Evolutionary conservation across 2,888 invertebrate genomes (phyloP).

Genomic region (Chorisops tibialis): DNA sequence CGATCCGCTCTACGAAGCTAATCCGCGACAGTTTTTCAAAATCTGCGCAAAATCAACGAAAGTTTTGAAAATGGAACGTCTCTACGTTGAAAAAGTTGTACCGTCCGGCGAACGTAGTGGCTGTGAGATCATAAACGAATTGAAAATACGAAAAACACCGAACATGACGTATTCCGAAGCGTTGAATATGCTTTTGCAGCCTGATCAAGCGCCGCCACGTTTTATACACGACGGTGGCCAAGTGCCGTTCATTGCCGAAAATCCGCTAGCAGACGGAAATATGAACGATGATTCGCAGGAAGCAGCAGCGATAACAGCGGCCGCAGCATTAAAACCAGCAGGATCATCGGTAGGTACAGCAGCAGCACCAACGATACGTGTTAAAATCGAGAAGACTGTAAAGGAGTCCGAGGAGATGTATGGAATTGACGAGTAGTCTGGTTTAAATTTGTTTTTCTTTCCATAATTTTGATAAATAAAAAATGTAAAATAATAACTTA

Average conservation of each 20-base stretch:
- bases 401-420: no score
- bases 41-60: slow-evolving; percentile 65
- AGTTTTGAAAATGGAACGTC: slow-evolving; percentile 63
- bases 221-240: neutral
- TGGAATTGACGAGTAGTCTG: no score
- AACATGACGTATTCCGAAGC: slow-evolving; percentile 47
- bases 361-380: no score
- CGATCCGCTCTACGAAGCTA: slow-evolving; percentile 58
- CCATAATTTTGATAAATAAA: no score
- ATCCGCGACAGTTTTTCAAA: slow-evolving; percentile 58
- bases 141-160: slow-evolving; percentile 35
- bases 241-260: neutral
- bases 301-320: neutral
- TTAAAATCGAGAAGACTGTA: no score
- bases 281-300: neutral
- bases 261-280: neutral
- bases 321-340: neutral
- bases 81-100: slow-evolving; percentile 55
- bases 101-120: neutral
- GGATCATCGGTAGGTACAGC: no score
- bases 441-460: no score
- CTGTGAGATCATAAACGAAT: slow-evolving; percentile 27
- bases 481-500: no score
- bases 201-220: slow-evolving; percentile 34
- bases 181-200: slow-evolving; percentile 41